Evolutionary conservation across 2,113 vertebrate genomes (phyloP).

Genomic region (Promerops cafer): DNA sequence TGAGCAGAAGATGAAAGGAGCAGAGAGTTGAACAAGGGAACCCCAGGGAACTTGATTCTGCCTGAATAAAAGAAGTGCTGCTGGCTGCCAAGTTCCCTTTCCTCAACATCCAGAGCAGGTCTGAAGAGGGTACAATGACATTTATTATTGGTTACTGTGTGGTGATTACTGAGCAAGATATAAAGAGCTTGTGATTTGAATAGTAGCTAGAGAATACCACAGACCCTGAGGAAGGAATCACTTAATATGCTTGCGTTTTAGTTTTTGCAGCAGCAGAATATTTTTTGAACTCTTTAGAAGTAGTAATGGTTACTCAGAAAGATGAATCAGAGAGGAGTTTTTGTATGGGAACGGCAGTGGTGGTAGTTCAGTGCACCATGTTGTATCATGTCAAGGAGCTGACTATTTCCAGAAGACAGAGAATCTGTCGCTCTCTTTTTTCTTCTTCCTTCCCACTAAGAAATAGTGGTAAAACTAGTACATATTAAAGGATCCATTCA

Average conservation of each 20-base stretch:
- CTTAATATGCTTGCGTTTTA: not conserved
- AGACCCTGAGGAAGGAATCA: not conserved
- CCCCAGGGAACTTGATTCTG: not conserved
- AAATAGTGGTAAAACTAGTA: not conserved
- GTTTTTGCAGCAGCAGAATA: not conserved
- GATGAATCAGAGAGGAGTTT: not conserved
- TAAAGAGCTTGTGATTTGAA: not conserved
- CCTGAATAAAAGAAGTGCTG: not conserved
- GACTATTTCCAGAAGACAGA: not conserved
- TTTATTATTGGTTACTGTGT: not conserved
- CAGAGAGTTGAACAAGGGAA: not conserved
- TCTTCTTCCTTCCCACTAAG: not conserved
- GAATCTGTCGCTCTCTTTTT: not conserved
- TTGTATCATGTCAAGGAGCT: not conserved
- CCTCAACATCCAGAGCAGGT: not conserved
- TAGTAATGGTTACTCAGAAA: not conserved
- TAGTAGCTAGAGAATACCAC: not conserved
- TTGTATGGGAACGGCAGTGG: not conserved
- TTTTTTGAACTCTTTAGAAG: not conserved
- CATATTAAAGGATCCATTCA: not conserved
- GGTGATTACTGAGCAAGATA: not conserved
- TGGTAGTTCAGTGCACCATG: not conserved
- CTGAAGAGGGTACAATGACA: not conserved
- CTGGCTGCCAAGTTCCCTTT: not conserved
- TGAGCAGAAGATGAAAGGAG: not conserved